Evolutionary conservation across 2,797 vertebrate genomes (phyloP).

Genomic region (Gallinago stenura): DNA sequence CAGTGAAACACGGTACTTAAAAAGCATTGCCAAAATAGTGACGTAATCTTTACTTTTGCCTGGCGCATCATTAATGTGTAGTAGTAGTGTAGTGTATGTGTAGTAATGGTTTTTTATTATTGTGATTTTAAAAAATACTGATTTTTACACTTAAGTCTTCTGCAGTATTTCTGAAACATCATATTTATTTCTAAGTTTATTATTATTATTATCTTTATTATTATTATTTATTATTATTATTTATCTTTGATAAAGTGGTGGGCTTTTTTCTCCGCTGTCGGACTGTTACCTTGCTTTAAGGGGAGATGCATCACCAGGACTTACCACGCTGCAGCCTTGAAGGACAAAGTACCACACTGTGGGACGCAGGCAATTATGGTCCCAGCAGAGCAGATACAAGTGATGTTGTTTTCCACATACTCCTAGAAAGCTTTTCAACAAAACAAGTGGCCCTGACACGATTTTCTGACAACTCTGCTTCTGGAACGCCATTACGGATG

Average conservation of each 20-base stretch:
- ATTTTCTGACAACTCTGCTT: background rate
- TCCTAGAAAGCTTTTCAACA: background rate
- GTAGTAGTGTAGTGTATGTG: too few species aligned
- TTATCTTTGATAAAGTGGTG: background rate
- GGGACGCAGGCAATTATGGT: background rate
- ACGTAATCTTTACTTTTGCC: background rate
- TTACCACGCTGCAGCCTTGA: background rate
- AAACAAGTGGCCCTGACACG: background rate
- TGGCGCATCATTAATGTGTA: background rate
- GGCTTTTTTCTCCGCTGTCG: background rate
- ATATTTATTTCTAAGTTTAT: background rate
- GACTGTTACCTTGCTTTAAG: background rate
- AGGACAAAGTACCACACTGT: background rate
- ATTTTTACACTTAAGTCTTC: background rate
- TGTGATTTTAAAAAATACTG: background rate
- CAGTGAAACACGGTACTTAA: background rate
- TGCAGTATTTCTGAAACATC: background rate
- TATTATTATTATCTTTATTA: too few species aligned
- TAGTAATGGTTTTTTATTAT: rapidly evolving
- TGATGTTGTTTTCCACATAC: background rate
- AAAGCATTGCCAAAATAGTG: background rate
- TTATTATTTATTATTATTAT: too few species aligned
- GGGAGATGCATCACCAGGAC: background rate
- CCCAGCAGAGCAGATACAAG: background rate
- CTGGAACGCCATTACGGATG: background rate